Conservation (phyloP, 2,113 vertebrate species). For the Nerophis lumbriciformis region DNA sequence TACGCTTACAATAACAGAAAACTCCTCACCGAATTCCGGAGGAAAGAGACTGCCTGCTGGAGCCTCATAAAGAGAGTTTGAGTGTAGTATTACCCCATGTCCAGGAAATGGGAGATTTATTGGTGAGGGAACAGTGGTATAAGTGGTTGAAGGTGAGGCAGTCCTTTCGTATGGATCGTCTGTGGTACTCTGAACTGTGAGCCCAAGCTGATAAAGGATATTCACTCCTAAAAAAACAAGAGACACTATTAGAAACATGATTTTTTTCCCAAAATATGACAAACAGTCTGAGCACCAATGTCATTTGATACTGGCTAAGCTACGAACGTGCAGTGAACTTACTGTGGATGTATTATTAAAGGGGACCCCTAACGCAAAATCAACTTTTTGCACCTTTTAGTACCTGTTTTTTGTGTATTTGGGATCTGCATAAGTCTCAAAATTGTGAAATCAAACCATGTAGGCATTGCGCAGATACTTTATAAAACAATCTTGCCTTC, state of each 20-base stretch:
- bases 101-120: conserved; percentile 64
- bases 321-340: too few species aligned
- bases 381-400: too few species aligned
- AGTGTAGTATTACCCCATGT: conserved; percentile 76
- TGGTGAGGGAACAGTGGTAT: conserved; percentile 60
- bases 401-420: too few species aligned
- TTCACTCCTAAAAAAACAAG: conserved; percentile 82
- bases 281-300: too few species aligned
- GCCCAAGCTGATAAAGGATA: conserved; percentile 83
- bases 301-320: too few species aligned
- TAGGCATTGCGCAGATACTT: too few species aligned
- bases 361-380: too few species aligned
- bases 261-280: too few species aligned
- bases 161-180: conserved; percentile 59
- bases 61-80: conserved; percentile 73
- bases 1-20: conserved; percentile 83
- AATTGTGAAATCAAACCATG: too few species aligned
- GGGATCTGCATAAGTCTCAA: too few species aligned
- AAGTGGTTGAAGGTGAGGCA: conserved; percentile 46
- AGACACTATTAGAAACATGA: conserved; percentile 13
- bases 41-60: conserved; percentile 72
- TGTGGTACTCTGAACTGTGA: conserved; percentile 70
- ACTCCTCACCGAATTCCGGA: conserved; percentile 70
- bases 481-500: too few species aligned
- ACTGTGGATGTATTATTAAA: too few species aligned